Percentiles rank a stretch among this genome's conserved stretches.
Conservation (phyloP, 2,113 vertebrate species). For the Cardinalis cardinalis region DNA sequence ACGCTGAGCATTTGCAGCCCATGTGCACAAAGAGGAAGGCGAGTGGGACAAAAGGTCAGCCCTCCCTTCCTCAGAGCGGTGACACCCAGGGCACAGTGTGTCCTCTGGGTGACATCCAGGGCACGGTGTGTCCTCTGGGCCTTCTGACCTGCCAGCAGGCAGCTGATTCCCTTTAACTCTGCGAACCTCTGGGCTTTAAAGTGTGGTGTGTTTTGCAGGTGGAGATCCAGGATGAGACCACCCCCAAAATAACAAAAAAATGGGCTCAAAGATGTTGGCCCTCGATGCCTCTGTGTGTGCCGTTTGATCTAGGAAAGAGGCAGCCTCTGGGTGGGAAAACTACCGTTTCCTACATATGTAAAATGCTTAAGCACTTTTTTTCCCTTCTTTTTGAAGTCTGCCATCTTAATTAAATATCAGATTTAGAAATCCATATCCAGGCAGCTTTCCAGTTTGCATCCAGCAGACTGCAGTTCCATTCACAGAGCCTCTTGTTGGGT, state of each 20-base stretch:
- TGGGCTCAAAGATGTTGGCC: neutral
- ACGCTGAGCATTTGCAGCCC: neutral
- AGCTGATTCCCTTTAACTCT: neutral
- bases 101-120: neutral
- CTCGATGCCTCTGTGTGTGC: neutral
- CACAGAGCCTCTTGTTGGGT: neutral
- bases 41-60: neutral
- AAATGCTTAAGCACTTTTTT: neutral
- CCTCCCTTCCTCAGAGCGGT: neutral
- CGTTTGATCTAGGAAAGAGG: neutral
- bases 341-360: neutral
- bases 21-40: neutral
- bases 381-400: neutral
- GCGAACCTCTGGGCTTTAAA: neutral
- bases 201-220: neutral
- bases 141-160: neutral
- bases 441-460: neutral
- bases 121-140: neutral
- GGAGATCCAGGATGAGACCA: neutral
- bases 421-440: neutral
- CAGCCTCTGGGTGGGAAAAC: neutral
- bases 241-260: neutral
- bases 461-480: neutral
- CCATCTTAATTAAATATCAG: neutral
- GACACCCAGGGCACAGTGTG: rapidly evolving